phyloP scores from a whole-genome alignment of 2,797 vertebrate species.

The Schizopygopsis malacanthus region DNA sequence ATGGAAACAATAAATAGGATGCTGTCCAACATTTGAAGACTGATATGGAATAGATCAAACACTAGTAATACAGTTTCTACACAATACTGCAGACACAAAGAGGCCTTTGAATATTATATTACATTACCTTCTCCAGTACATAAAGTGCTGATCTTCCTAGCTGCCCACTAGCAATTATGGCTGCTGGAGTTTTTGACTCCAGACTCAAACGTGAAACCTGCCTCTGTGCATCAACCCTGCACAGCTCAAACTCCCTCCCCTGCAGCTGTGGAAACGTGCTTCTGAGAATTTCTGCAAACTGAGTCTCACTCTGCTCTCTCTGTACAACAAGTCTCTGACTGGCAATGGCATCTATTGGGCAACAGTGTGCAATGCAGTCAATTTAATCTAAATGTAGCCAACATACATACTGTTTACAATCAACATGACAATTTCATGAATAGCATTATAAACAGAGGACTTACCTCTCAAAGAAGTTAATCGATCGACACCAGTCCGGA shows the following conservation, averaged over 20 bases:
- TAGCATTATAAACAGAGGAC: neutral
- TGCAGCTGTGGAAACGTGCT: neutral
- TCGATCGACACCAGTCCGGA: too few species aligned
- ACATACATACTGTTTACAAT: neutral
- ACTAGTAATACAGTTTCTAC: neutral
- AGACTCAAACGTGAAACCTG: neutral
- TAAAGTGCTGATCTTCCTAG: neutral
- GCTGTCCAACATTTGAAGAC: too few species aligned
- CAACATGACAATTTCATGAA: neutral
- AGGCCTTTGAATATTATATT: neutral
- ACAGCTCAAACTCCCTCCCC: too few species aligned
- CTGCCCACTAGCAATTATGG: neutral
- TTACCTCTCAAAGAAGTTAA: neutral
- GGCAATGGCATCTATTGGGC: constrained; percentile 8
- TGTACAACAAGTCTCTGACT: neutral
- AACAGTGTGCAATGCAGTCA: neutral
- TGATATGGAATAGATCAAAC: too few species aligned
- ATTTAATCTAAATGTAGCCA: neutral
- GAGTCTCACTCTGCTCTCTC: neutral
- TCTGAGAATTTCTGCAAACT: neutral
- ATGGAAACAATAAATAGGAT: too few species aligned
- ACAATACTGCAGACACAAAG: too few species aligned
- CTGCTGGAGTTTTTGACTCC: neutral
- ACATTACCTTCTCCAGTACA: neutral
- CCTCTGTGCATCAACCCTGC: too few species aligned